These are phyloP conservation scores for Conus ventricosus DNA, from an alignment of 1,140 invertebrate genomes.

Conservation along the genomic window DNA sequence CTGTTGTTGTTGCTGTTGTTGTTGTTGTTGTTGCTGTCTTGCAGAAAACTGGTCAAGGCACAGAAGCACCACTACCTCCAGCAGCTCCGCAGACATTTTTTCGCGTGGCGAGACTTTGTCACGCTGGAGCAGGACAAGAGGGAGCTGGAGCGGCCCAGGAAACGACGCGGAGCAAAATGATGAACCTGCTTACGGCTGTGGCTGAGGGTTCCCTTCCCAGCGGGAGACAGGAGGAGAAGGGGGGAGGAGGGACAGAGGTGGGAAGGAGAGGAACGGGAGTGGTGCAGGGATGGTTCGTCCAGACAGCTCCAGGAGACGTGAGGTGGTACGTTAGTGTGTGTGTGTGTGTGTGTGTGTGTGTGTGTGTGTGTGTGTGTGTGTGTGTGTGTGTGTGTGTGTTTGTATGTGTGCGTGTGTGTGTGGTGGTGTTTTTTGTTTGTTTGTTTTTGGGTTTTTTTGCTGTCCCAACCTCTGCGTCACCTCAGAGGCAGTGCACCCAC, in stretches of 20 bases:
- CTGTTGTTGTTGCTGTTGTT: no score
- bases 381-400: background rate
- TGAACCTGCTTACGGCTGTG: conserved; percentile 66
- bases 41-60: conserved; percentile 65
- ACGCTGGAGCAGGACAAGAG: conserved; percentile 57
- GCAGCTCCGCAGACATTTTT: conserved; percentile 63
- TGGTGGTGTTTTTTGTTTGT: background rate
- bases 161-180: conserved; percentile 69
- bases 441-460: background rate
- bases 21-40: background rate
- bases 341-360: background rate
- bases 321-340: background rate
- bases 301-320: no score
- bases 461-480: background rate
- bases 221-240: conserved; percentile 21
- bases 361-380: background rate
- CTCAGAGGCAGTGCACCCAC: no score
- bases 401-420: background rate
- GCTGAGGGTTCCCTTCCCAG: conserved; percentile 59
- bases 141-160: conserved; percentile 61
- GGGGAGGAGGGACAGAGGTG: conserved; percentile 11
- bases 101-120: conserved; percentile 65
- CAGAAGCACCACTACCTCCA: conserved; percentile 53
- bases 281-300: background rate
- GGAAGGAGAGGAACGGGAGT: background rate